phyloP scores from a whole-genome alignment of 2,797 vertebrate species.

The Morelia viridis region DNA sequence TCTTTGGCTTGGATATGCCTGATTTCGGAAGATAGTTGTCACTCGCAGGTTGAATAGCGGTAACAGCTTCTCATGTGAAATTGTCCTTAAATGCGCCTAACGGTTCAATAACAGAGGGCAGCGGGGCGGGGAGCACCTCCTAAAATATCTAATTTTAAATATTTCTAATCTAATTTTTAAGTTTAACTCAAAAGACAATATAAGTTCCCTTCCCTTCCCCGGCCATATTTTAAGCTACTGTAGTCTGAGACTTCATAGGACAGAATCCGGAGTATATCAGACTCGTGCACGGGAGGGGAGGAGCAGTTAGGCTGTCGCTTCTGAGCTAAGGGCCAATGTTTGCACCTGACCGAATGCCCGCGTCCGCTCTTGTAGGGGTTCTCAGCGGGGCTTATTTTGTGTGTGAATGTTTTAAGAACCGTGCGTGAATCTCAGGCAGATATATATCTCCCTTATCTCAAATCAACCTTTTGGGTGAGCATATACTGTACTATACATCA shows the following conservation, averaged over 20 bases:
- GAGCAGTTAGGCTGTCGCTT: background rate
- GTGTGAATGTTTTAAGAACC: background rate
- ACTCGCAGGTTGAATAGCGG: background rate
- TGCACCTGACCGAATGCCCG: background rate
- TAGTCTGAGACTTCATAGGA: background rate
- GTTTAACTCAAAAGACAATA: background rate
- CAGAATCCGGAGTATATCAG: background rate
- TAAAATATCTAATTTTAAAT: background rate
- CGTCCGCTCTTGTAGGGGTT: background rate
- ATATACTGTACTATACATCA: rapidly evolving
- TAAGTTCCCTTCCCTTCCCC: background rate
- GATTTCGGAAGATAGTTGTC: background rate
- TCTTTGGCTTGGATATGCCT: background rate
- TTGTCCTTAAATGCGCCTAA: background rate
- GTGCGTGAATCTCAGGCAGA: background rate
- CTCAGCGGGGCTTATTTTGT: background rate
- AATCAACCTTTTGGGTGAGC: background rate
- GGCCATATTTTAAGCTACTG: background rate
- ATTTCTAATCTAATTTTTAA: background rate
- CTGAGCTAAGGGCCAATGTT: background rate
- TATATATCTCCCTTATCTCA: background rate
- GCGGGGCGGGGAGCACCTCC: background rate
- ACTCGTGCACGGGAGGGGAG: background rate
- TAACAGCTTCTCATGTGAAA: background rate
- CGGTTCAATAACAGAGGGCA: background rate